Percentiles rank a stretch among this genome's conserved stretches.
Evolutionary conservation across 1,140 invertebrate species (phyloP).

Genomic region (Acromyrmex charruanus): DNA sequence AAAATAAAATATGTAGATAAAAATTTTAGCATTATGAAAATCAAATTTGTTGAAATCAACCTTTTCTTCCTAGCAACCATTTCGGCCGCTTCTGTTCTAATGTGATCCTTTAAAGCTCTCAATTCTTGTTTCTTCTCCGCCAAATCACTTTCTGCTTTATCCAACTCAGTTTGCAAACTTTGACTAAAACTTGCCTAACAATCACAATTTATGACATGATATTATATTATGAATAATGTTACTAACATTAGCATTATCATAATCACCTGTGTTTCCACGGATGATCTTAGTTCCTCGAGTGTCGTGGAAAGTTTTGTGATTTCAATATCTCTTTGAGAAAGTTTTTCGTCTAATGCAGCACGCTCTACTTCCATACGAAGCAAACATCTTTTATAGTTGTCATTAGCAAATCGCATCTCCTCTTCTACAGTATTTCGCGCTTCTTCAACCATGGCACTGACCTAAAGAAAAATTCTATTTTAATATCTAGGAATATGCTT

Average conservation of each 20-base stretch:
- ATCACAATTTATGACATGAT: neutral
- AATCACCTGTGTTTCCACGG: slow-evolving; percentile 82
- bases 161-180: slow-evolving; percentile 84
- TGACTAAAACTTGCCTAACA: slow-evolving; percentile 84
- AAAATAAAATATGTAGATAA: slow-evolving; percentile 2
- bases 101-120: slow-evolving; percentile 82
- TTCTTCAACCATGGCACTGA: slow-evolving; percentile 79
- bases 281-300: slow-evolving; percentile 80
- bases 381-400: slow-evolving; percentile 78
- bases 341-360: slow-evolving; percentile 74
- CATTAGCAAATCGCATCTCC: slow-evolving; percentile 76
- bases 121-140: slow-evolving; percentile 83
- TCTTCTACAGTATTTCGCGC: slow-evolving; percentile 75
- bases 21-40: slow-evolving; percentile 13
- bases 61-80: slow-evolving; percentile 82
- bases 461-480: slow-evolving; percentile 58
- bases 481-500: neutral
- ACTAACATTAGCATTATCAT: neutral
- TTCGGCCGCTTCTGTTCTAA: slow-evolving; percentile 82
- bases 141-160: slow-evolving; percentile 82
- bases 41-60: slow-evolving; percentile 56
- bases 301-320: slow-evolving; percentile 76
- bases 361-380: slow-evolving; percentile 78
- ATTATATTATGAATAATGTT: neutral
- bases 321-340: slow-evolving; percentile 78